Percentiles rank a stretch among this genome's conserved stretches.
phyloP scores from a whole-genome alignment of 2,888 invertebrate species.

The Sphinx pinastri region DNA sequence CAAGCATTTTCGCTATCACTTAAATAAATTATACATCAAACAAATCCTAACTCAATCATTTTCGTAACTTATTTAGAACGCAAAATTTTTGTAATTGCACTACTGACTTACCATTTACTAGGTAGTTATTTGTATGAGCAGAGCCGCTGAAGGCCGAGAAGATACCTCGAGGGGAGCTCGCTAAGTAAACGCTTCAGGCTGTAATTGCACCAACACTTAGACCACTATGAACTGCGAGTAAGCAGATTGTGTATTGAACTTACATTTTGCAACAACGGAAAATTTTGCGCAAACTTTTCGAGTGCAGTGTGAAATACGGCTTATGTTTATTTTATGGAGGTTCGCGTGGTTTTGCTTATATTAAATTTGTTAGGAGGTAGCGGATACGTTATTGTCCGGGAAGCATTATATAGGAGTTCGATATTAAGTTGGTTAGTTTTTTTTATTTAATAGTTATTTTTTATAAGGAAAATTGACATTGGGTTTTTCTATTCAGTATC shows the following conservation, averaged over 20 bases:
- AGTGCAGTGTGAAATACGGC: neutral
- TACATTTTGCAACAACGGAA: constrained; percentile 6
- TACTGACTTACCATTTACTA: constrained; percentile 19
- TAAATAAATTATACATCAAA: too few relatives aligned
- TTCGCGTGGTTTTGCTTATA: neutral
- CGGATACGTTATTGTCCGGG: too few relatives aligned
- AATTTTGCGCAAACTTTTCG: neutral
- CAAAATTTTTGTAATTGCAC: neutral
- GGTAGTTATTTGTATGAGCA: constrained; percentile 12
- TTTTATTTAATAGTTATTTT: too few relatives aligned
- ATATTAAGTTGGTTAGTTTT: too few relatives aligned
- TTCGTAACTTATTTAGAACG: neutral
- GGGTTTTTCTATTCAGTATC: too few relatives aligned
- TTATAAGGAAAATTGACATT: too few relatives aligned
- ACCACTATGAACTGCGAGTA: constrained; percentile 27
- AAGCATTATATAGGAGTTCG: too few relatives aligned
- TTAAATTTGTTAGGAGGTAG: neutral
- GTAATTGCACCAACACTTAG: constrained; percentile 30
- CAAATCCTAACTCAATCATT: neutral
- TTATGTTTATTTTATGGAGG: neutral
- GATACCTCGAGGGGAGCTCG: constrained; percentile 29
- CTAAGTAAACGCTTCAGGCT: constrained; percentile 27
- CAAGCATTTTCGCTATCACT: neutral
- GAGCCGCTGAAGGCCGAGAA: constrained; percentile 24
- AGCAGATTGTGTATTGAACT: constrained; percentile 25